Evolutionary conservation across 1,140 invertebrate species (phyloP).

Genomic region (Sminthurides bifidus): DNA sequence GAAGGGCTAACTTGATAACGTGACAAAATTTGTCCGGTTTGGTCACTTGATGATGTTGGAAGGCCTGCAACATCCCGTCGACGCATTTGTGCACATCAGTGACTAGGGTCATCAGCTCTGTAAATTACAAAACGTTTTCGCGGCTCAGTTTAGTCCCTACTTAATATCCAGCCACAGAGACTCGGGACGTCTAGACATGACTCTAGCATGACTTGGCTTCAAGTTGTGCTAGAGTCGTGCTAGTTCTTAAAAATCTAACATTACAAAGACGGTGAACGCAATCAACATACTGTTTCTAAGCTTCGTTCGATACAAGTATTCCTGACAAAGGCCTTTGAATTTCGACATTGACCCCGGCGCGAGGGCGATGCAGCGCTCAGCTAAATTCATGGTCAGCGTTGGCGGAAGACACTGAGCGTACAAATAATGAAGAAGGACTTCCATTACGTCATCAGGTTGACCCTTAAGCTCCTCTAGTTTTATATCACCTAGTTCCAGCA

Average conservation of each 20-base stretch:
- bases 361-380: conserved; percentile 44
- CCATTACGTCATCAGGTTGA: conserved; percentile 46
- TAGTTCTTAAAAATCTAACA: too few species aligned
- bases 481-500: conserved; percentile 45
- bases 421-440: conserved; percentile 48
- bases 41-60: conserved; percentile 32
- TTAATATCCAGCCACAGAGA: too few species aligned
- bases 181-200: too few species aligned
- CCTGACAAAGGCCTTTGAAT: conserved; percentile 45
- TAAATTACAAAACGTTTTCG: too few species aligned
- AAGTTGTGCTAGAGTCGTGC: too few species aligned
- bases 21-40: conserved; percentile 47
- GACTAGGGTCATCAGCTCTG: conserved; percentile 50
- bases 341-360: conserved; percentile 41
- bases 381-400: conserved; percentile 44
- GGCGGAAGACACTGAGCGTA: conserved; percentile 52
- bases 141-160: too few species aligned
- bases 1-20: conserved; percentile 47
- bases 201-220: too few species aligned
- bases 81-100: conserved; percentile 48
- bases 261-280: background rate
- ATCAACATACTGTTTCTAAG: conserved; percentile 48
- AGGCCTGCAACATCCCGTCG: conserved; percentile 33
- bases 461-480: conserved; percentile 43
- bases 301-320: conserved; percentile 49